These are phyloP conservation scores for Heliconius himera DNA, from an alignment of 1,140 invertebrate genomes.

Conservation along the genomic window DNA sequence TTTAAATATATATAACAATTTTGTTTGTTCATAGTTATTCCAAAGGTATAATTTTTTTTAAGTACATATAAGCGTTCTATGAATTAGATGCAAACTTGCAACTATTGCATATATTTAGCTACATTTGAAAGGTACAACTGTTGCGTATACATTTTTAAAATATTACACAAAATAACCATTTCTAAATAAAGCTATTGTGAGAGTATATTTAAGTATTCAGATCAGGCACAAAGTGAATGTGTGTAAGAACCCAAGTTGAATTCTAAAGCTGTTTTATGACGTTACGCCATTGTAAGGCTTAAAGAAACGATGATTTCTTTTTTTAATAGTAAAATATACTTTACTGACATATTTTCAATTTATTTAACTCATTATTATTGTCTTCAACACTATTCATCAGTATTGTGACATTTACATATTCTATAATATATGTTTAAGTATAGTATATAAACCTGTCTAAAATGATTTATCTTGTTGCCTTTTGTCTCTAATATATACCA, in stretches of 20 bases:
- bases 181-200: neutral
- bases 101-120: too few relatives aligned
- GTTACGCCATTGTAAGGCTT: neutral
- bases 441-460: too few relatives aligned
- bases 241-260: neutral
- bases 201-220: neutral
- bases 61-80: too few relatives aligned
- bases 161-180: neutral
- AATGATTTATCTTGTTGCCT: too few relatives aligned
- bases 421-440: too few relatives aligned
- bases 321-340: neutral
- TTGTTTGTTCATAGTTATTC: too few relatives aligned
- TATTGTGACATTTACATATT: too few relatives aligned
- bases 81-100: too few relatives aligned
- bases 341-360: neutral
- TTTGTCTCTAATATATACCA: too few relatives aligned
- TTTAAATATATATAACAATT: too few relatives aligned
- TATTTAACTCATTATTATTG: neutral
- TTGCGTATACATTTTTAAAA: neutral
- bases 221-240: constrained; percentile 1
- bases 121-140: too few relatives aligned
- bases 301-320: neutral
- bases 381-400: neutral
- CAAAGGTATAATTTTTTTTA: too few relatives aligned
- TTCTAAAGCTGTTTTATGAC: constrained; percentile 2